Evolutionary conservation across 2,113 vertebrate genomes (phyloP).

Genomic region (Oreochromis spilurus): DNA sequence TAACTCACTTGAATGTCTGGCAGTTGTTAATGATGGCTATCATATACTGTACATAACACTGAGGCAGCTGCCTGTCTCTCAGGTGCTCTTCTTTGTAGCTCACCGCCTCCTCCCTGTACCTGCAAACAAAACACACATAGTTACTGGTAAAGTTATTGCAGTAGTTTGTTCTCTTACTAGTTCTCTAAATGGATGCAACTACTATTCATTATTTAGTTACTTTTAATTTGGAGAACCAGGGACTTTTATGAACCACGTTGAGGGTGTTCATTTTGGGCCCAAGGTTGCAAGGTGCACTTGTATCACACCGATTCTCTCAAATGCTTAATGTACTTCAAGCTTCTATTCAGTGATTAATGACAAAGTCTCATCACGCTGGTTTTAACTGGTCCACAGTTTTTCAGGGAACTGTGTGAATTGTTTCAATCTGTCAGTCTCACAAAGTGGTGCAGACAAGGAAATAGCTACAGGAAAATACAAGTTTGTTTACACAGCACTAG

Average conservation of each 20-base stretch:
- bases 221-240: neutral
- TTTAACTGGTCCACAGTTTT: neutral
- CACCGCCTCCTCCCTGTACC: conserved; percentile 88
- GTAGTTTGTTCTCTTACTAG: fast-evolving
- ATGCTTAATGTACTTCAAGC: neutral
- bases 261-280: neutral
- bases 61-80: conserved; percentile 85
- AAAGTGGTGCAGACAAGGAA: neutral
- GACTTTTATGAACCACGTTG: neutral
- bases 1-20: conserved; percentile 90
- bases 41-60: conserved; percentile 95
- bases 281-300: fast-evolving
- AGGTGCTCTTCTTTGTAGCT: conserved; percentile 91
- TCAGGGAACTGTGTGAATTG: neutral
- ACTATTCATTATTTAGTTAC: neutral
- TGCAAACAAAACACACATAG: conserved; percentile 29
- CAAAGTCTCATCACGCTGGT: neutral
- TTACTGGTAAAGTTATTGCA: fast-evolving
- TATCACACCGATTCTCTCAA: neutral
- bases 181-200: neutral
- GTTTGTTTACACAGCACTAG: neutral
- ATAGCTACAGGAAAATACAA: neutral
- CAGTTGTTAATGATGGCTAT: conserved; percentile 97
- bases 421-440: neutral
- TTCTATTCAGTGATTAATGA: neutral